Base-by-base conservation (phyloP, 2,113 vertebrate species). In the Cygnus atratus region DNA sequence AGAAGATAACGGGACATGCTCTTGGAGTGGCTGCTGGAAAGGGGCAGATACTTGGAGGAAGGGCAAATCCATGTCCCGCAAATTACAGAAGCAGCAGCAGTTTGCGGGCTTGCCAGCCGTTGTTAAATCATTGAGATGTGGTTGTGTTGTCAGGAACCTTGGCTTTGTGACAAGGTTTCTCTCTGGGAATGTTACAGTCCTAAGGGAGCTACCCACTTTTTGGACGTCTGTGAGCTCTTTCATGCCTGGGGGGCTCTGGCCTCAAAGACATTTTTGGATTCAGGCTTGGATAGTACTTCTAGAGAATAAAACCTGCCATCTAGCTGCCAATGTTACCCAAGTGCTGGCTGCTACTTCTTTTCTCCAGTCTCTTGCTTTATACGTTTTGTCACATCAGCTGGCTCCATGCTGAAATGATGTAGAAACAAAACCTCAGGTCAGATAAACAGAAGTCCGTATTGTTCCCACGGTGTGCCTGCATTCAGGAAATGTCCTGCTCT, bases 251-350 rank as follows among this genome's bases (percentile, higher is more conserved):
- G 80, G 19, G 13, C 68, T 93, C 72, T 90, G 55, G 28, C 18
- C 28, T 50, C 6, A 25, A 16, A 46, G 18, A 71, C 5, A 8
- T 63, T 78, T 73, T 87, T 80, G 67, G 37, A 20, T 31, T 80
- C 8, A 6, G 48, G 25, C 37, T 92, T 91, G 91, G 63, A 6
- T 74, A 52, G 21, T 63, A 35, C 12, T 95, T 78, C 17, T 71
- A 55, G 65, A 83, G 65, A 81, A 86, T 44, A 84, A 91, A 92
- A 94, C 33, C 68, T 92, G 63, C 92, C 82, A 50, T 88, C 87
- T 70, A 93, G 75, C 90, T 95, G 78, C 85, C 67, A 63, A 26
- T 11, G 26, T 28, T 54, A 86, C 83, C 83, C 48, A 24, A 62
- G n/a, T 58, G 37, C 77, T 79, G 43, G 14, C 67, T 83, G 55